Evolutionary conservation across 2,888 invertebrate species (phyloP).

Genomic region (Andrena fulva): DNA sequence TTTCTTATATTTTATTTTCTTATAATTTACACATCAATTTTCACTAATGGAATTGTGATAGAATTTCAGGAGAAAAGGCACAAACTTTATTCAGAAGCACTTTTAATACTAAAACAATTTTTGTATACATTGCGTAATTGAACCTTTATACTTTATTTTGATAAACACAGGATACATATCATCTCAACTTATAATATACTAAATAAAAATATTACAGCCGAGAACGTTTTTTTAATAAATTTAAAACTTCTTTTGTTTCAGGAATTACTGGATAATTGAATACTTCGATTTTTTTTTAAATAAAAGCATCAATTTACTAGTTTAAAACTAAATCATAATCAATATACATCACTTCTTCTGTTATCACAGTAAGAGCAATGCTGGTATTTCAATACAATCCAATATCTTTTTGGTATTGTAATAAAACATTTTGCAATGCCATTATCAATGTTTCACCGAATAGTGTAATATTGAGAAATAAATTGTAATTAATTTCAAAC

Average conservation of each 20-base stretch:
- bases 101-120: conserved; percentile 25
- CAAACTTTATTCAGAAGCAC: conserved; percentile 58
- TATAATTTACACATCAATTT: not conserved
- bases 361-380: too few species aligned
- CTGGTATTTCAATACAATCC: too few species aligned
- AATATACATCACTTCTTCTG: too few species aligned
- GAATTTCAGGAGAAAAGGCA: conserved; percentile 69
- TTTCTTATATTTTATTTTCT: not conserved
- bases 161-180: not conserved
- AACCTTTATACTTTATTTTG: not conserved
- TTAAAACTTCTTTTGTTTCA: not conserved
- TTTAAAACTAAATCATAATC: too few species aligned
- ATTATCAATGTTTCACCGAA: not conserved
- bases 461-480: not conserved
- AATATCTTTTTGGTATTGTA: not conserved
- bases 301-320: too few species aligned
- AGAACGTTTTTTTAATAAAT: not conserved
- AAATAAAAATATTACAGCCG: not conserved
- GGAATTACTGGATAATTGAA: too few species aligned
- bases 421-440: not conserved
- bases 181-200: not conserved
- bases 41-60: conserved; percentile 41
- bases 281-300: too few species aligned
- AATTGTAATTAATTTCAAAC: not conserved
- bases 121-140: not conserved